Evolutionary conservation across 2,797 vertebrate genomes (phyloP).

Genomic region (Thunnus albacares): DNA sequence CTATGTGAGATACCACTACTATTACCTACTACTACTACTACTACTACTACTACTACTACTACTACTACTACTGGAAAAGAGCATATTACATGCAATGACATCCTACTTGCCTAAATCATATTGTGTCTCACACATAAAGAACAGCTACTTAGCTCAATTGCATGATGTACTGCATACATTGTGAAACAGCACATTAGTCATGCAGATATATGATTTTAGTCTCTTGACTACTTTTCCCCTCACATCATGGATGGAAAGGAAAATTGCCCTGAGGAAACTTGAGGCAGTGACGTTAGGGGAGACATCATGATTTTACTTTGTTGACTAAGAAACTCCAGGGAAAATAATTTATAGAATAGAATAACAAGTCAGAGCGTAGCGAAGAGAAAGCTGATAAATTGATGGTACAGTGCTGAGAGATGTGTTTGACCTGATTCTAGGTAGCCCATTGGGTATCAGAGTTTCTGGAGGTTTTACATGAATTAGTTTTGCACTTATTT

Average conservation of each 20-base stretch:
- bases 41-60: background rate
- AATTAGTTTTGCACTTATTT: background rate
- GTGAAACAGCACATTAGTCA: slow-evolving; percentile 59
- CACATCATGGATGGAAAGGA: slow-evolving; percentile 30
- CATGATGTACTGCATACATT: slow-evolving; percentile 19
- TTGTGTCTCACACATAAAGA: slow-evolving; percentile 20
- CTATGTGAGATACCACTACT: background rate
- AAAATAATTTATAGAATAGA: slow-evolving; percentile 31
- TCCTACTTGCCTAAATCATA: background rate
- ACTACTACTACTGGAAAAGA: background rate
- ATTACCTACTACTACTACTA: background rate
- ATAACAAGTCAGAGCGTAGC: slow-evolving; percentile 29
- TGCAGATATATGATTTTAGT: slow-evolving; percentile 56
- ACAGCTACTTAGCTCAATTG: slow-evolving; percentile 21
- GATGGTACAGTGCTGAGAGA: slow-evolving; percentile 5
- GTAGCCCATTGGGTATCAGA: background rate
- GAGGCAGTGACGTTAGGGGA: slow-evolving; percentile 22
- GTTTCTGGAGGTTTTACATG: background rate
- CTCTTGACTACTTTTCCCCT: slow-evolving; percentile 11
- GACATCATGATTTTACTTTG: slow-evolving; percentile 25
- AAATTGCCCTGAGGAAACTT: slow-evolving; percentile 40
- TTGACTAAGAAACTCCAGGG: slow-evolving; percentile 36
- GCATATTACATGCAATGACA: background rate
- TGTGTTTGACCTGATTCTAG: slow-evolving; percentile 15
- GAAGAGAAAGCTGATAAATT: slow-evolving; percentile 15